phyloP scores from a whole-genome alignment of 2,888 invertebrate species.

The Cataglyphis albicans region DNA sequence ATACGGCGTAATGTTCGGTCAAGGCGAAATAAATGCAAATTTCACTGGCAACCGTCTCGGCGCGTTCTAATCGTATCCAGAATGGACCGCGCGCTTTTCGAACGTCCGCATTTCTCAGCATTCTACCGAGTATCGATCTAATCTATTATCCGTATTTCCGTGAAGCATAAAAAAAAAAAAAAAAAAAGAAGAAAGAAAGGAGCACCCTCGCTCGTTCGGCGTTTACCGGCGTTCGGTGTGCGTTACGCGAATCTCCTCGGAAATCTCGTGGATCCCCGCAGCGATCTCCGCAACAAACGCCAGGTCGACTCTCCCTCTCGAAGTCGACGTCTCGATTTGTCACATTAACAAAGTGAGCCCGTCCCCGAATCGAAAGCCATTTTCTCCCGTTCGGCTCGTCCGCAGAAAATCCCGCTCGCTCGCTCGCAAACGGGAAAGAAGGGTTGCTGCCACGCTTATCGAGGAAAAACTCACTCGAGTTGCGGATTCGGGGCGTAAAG shows the following conservation, averaged over 20 bases:
- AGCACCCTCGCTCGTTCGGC: constrained; percentile 12
- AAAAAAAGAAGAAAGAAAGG: not conserved
- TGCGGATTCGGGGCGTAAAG: constrained; percentile 65
- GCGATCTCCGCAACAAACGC: constrained; percentile 40
- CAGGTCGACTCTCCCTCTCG: constrained; percentile 26
- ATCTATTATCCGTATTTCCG: constrained; percentile 44
- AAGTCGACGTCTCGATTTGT: constrained; percentile 51
- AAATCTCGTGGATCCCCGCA: constrained; percentile 37
- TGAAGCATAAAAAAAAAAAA: constrained; percentile 13
- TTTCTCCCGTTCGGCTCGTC: constrained; percentile 58
- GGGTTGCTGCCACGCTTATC: constrained; percentile 40
- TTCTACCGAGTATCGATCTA: constrained; percentile 31
- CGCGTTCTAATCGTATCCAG: constrained; percentile 40
- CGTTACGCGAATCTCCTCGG: constrained; percentile 27
- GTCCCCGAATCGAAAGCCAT: constrained; percentile 56
- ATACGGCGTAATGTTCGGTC: constrained; percentile 58
- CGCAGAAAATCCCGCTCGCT: constrained; percentile 57
- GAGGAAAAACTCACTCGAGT: constrained; percentile 68
- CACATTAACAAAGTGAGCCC: constrained; percentile 56
- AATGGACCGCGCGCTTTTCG: constrained; percentile 30
- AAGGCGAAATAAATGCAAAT: constrained; percentile 73
- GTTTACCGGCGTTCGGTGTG: constrained; percentile 10
- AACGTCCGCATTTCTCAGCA: constrained; percentile 18
- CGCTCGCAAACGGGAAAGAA: constrained; percentile 30
- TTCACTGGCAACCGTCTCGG: constrained; percentile 61